Evolutionary conservation across 2,888 invertebrate species (phyloP).

Genomic region (Melinaea menophilus): DNA sequence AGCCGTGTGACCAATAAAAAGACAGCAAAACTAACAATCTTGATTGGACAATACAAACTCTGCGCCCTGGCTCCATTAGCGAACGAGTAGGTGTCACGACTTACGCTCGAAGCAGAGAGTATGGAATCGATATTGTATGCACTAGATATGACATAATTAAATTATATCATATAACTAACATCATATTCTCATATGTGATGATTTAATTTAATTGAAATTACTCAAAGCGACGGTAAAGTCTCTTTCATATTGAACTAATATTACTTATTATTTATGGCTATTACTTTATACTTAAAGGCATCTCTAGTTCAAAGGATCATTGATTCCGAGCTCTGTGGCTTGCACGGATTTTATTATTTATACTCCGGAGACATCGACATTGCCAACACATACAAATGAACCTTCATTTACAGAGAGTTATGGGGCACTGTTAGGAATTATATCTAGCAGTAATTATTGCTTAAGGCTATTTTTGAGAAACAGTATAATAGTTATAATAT

Average conservation of each 20-base stretch:
- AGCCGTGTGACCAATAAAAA: constrained; percentile 55
- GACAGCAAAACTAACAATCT: constrained; percentile 55
- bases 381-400: constrained; percentile 60
- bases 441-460: constrained; percentile 2
- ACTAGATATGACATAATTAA: not conserved
- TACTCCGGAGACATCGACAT: constrained; percentile 46
- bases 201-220: too few relatives aligned
- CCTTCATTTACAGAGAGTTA: constrained; percentile 46
- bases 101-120: constrained; percentile 38
- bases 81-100: constrained; percentile 74
- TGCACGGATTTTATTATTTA: constrained; percentile 69
- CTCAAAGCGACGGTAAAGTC: too few relatives aligned
- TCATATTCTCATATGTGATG: too few relatives aligned
- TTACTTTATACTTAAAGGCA: not conserved
- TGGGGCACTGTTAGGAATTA: constrained; percentile 2
- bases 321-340: constrained; percentile 19
- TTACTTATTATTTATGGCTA: not conserved
- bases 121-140: not conserved
- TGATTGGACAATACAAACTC: constrained; percentile 68
- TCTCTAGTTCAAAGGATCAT: constrained; percentile 2
- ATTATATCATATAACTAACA: not conserved
- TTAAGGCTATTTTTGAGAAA: not conserved
- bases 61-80: constrained; percentile 67
- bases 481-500: not conserved
- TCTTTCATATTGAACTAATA: too few relatives aligned